A percentile compares a stretch with the other conserved stretches of the same genome.
Evolutionary conservation across 2,113 vertebrate genomes (phyloP).

Genomic region (Mellivora capensis): DNA sequence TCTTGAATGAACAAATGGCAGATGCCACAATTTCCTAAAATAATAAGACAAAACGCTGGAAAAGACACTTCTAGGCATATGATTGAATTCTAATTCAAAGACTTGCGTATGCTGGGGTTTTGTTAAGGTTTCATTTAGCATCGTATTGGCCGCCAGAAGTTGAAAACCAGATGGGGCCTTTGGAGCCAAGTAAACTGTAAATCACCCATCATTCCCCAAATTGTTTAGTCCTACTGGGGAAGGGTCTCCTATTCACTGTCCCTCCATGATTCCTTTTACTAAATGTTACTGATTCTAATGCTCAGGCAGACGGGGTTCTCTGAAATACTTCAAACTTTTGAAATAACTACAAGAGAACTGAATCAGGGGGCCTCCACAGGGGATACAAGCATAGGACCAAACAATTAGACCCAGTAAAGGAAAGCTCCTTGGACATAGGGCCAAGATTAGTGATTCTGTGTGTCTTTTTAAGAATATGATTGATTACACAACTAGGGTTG

Average conservation of each 20-base stretch:
- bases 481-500: not conserved
- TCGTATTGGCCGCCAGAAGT: not conserved
- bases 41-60: not conserved
- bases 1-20: not conserved
- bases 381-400: not conserved
- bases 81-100: not conserved
- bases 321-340: not conserved
- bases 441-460: not conserved
- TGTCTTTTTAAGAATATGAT: not conserved
- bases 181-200: not conserved
- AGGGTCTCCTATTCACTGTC: no score
- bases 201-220: not conserved
- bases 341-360: not conserved
- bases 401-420: not conserved
- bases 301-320: not conserved
- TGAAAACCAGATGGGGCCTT: not conserved
- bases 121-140: not conserved
- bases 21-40: not conserved
- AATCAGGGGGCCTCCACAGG: not conserved
- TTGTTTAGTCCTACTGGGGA: not conserved
- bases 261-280: not conserved
- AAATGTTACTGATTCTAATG: not conserved
- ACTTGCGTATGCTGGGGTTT: not conserved
- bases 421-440: not conserved
- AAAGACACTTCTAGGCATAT: not conserved